These are phyloP conservation scores for Neoascia interrupta DNA, from an alignment of 2,888 invertebrate genomes.

Conservation along the genomic window DNA sequence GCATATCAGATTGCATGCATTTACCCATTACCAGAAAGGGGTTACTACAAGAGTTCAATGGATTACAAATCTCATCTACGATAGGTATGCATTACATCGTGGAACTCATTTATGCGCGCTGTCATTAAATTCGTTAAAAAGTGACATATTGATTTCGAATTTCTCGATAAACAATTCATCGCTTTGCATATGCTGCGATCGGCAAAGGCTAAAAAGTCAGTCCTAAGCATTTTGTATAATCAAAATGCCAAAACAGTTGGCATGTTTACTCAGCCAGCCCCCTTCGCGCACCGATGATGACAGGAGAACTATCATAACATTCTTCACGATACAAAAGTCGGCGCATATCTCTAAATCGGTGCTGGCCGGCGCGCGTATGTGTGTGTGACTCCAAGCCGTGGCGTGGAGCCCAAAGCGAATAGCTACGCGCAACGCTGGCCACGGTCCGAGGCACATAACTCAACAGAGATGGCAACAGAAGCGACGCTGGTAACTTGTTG, in stretches of 20 bases:
- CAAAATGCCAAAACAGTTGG: conserved; percentile 65
- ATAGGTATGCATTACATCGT: conserved; percentile 15
- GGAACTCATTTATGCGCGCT: conserved; percentile 27
- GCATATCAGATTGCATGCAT: conserved; percentile 52
- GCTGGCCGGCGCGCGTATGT: conserved; percentile 26
- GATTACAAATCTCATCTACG: conserved; percentile 11
- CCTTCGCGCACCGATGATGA: conserved; percentile 14
- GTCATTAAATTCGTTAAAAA: conserved; percentile 45
- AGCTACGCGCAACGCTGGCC: conserved; percentile 27
- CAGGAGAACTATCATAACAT: conserved; percentile 65
- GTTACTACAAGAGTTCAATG: conserved; percentile 43
- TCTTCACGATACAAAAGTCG: conserved; percentile 49
- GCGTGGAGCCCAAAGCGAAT: background rate
- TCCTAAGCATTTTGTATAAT: conserved; percentile 60
- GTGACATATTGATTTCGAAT: conserved; percentile 60
- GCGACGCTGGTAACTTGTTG: conserved; percentile 68
- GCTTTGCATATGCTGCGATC: conserved; percentile 41
- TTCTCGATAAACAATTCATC: conserved; percentile 44
- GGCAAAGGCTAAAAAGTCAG: conserved; percentile 38
- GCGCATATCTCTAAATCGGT: conserved; percentile 27
- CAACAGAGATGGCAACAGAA: conserved; percentile 54
- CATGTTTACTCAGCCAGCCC: conserved; percentile 46
- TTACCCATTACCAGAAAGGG: conserved; percentile 34
- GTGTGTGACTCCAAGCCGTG: too few species aligned
- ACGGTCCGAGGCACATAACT: conserved; percentile 39